Conservation (phyloP, 2,113 vertebrate species). For the Microcebus ravelobensis region DNA sequence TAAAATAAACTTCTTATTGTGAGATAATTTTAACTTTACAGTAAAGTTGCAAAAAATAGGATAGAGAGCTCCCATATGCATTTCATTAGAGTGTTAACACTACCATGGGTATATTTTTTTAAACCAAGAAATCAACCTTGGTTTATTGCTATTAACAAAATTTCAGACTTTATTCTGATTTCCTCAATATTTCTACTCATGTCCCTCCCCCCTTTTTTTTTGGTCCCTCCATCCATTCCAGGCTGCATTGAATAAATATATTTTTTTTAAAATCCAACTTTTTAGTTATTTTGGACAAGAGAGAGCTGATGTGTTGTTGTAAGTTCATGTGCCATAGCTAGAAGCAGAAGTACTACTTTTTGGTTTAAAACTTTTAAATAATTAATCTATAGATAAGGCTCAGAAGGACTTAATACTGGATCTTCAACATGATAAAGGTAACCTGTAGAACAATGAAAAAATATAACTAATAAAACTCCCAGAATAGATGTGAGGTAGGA, state of each 20-base stretch:
- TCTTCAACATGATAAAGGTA: neutral
- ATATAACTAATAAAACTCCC: neutral
- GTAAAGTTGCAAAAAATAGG: neutral
- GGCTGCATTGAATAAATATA: neutral
- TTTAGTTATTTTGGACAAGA: neutral
- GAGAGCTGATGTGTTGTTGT: neutral
- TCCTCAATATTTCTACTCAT: neutral
- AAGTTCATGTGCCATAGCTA: neutral
- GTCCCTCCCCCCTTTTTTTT: neutral
- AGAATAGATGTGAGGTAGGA: neutral
- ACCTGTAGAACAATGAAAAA: neutral
- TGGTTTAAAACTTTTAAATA: neutral
- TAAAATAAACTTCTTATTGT: neutral
- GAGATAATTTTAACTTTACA: neutral
- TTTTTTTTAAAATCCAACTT: neutral
- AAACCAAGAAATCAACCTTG: neutral
- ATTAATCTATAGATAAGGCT: neutral
- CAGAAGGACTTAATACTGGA: neutral
- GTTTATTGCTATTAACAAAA: neutral
- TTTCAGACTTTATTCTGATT: conserved; percentile 10
- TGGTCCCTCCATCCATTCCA: neutral
- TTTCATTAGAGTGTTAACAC: neutral
- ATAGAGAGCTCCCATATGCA: neutral
- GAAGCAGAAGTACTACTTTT: neutral
- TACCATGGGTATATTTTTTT: neutral